Evolutionary conservation across 2,797 vertebrate genomes (phyloP), one percentile per base, ranked within the genome.

Genomic region (Acestrorhynchus altus): DNA sequence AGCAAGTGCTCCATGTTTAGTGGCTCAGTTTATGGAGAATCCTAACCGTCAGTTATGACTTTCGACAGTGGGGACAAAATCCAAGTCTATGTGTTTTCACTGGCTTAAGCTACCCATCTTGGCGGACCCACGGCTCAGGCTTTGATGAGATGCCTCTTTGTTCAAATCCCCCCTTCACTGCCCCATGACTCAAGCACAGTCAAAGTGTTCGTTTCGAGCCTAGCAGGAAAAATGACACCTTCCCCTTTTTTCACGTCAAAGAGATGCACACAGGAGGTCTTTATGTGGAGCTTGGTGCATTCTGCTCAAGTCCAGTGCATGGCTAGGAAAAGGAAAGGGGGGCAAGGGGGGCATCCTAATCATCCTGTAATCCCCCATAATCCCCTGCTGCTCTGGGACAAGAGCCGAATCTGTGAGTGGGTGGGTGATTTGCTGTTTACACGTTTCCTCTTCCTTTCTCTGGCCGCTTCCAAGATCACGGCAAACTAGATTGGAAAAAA

Each of bases 291-390:
- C 81, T 79, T 77, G 79, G 80, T 66, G 70, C 59, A 80, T 85
- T 84, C 69, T 59, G 61, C 81, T 79, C 78, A 72, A 81, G 86
- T 90, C 83, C 80, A 83, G 72, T 72, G 80, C 86, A 81, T 63
- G 82, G 57, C 57, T 60, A 60, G 57, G 20, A 52, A 10, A 6
- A 52, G 51, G 51, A 46, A n/a, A 8, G 57, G 52, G 42, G 83
- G 42, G 77, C 70, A 42, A 81, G 70, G 77, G 72, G 85, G 88
- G 86, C 73, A 86, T 88, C 85, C 86, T 89, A 89, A 92, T 93
- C 92, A 91, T 93, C 86, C 87, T 87, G 88, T 94, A 94, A 94
- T 93, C 92, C 92, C 49, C 78, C 83, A 89, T 93, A 94, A 93
- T 94, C 92, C 89, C 87, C 87, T 88, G 87, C 90, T 90, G 89